These are phyloP conservation scores for Ochotona curzoniae DNA, from an alignment of 2,113 vertebrate genomes.

Conservation along the genomic window DNA sequence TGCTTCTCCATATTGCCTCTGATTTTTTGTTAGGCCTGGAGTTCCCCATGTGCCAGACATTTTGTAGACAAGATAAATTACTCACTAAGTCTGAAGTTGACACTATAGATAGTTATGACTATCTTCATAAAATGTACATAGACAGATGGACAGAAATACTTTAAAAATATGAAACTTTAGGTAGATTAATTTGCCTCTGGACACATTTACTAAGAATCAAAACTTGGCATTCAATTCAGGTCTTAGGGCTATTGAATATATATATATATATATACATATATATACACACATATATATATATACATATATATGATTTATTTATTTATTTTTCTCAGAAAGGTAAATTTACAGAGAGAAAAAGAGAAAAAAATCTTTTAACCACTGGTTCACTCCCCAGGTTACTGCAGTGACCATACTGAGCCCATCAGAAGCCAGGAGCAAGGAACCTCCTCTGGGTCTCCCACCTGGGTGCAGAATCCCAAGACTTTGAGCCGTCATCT, in stretches of 20 bases:
- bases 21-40: not conserved
- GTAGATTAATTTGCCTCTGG: not conserved
- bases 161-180: not conserved
- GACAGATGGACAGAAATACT: not conserved
- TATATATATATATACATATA: too few relatives aligned
- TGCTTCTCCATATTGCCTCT: not conserved
- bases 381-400: too few relatives aligned
- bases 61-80: slow-evolving; percentile 16
- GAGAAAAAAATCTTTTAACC: not conserved
- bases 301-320: too few relatives aligned
- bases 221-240: not conserved
- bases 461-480: too few relatives aligned
- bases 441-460: too few relatives aligned
- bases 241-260: slow-evolving; percentile 6
- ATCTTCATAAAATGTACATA: not conserved
- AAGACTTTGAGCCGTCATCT: too few relatives aligned
- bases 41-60: not conserved
- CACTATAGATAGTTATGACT: not conserved
- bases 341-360: too few relatives aligned
- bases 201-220: not conserved
- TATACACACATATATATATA: too few relatives aligned
- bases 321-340: too few relatives aligned
- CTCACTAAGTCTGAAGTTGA: not conserved
- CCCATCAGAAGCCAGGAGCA: too few relatives aligned
- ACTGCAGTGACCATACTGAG: too few relatives aligned